These are phyloP conservation scores for Cyprinodon brontotheroides DNA, from an alignment of 2,113 vertebrate species.

Conservation along the genomic window DNA sequence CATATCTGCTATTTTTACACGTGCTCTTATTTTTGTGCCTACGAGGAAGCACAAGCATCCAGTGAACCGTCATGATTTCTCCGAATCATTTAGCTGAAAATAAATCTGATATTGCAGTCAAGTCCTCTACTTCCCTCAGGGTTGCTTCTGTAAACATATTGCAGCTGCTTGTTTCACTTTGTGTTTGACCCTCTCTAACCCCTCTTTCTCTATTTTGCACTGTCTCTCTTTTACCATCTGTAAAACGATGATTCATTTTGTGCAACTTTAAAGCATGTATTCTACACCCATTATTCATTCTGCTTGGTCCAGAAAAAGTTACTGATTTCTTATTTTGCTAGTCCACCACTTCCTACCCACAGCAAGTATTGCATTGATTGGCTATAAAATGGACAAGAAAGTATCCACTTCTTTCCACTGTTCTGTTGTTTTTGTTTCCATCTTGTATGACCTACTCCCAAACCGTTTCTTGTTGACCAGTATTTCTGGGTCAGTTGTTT, in stretches of 20 bases:
- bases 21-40: conserved; percentile 12
- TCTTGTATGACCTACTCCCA: conserved; percentile 45
- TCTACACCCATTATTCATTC: conserved; percentile 31
- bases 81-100: conserved; percentile 45
- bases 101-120: conserved; percentile 49
- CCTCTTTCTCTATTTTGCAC: conserved; percentile 14
- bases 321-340: conserved; percentile 28
- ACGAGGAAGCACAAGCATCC: not conserved
- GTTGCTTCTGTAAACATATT: conserved; percentile 62
- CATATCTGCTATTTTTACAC: not conserved
- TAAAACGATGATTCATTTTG: conserved; percentile 35
- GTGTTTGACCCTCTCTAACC: conserved; percentile 52
- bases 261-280: conserved; percentile 22
- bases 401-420: conserved; percentile 52
- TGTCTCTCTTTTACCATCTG: not conserved
- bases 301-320: conserved; percentile 28
- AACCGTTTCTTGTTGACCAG: conserved; percentile 34
- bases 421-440: conserved; percentile 17
- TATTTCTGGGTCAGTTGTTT: conserved; percentile 77
- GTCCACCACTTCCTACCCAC: conserved; percentile 16
- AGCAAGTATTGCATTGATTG: conserved; percentile 32
- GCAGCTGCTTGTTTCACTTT: conserved; percentile 65
- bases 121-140: conserved; percentile 52
- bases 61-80: conserved; percentile 15
- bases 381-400: conserved; percentile 39